Percentiles rank a stretch among this genome's conserved stretches.
Evolutionary conservation across 2,113 vertebrate genomes (phyloP).

Genomic region (Arizona elegans): DNA sequence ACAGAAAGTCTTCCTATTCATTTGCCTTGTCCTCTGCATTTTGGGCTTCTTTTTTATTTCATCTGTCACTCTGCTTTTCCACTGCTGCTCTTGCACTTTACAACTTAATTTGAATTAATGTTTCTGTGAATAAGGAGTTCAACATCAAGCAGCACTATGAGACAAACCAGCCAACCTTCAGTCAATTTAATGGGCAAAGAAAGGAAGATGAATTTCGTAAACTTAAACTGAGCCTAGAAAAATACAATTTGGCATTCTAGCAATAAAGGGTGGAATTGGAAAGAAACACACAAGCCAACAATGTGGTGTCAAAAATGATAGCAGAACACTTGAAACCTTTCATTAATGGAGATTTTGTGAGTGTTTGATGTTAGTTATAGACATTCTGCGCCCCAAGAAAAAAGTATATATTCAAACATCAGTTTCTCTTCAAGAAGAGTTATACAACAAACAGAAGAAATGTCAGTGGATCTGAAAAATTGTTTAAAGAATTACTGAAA

Average conservation of each 20-base stretch:
- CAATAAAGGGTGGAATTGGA: background rate
- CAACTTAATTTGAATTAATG: background rate
- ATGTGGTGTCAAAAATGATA: background rate
- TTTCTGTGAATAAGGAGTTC: background rate
- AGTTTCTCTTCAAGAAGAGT: background rate
- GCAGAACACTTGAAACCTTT: background rate
- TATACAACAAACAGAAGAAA: background rate
- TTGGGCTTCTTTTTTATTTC: background rate
- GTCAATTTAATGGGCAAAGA: background rate
- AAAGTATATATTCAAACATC: background rate
- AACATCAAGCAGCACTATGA: background rate
- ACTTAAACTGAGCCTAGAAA: background rate
- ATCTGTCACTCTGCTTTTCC: background rate
- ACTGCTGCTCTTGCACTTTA: background rate
- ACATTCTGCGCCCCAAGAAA: background rate
- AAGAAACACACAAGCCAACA: background rate
- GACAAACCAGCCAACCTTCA: background rate
- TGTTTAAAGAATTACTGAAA: background rate
- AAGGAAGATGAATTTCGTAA: background rate
- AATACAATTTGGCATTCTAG: background rate
- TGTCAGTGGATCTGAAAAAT: background rate
- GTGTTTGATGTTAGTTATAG: background rate
- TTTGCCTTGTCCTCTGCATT: background rate
- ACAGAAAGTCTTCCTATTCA: background rate
- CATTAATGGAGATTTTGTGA: background rate